Base-by-base conservation (phyloP, 2,888 invertebrate genomes). In the Sialis fuliginosa region DNA sequence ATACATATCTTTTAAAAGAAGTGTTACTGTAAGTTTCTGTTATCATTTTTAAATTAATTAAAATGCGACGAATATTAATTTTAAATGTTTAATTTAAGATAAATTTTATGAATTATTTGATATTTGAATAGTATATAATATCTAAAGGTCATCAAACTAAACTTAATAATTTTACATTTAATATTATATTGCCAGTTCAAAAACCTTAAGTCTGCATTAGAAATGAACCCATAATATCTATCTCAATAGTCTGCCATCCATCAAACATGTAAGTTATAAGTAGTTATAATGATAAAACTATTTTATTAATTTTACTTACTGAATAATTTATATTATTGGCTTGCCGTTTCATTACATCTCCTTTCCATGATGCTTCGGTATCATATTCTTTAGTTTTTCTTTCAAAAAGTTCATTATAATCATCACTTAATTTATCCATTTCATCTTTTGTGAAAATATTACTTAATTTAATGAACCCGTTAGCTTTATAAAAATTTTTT, bases 291-390 rank as follows among this genome's bases (percentile, higher is more conserved):
- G 4, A 35, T n/a, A 35, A n/a, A 10, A 10, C 35, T 35, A n/a
- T 35, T 35, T 35, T n/a, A 22, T 33, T 37, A n/a, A 31, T 4
- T 30, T 8, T 43, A 49, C 57, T 58, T 48, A 62, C 62, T 9
- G 62, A 58, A 47, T 60, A 61, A 46, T 61, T 54, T 6, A 56
- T 53, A 42, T 56, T 49, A 37, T 56, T 55, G 4, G 62, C 58
- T 39, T 54, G 56, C 52, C 62, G 60, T 44, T 59, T 62, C 68
- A 66, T 63, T 6, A 69, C 68, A n/a, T 67, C 64, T 6, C 74
- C 75, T 0, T 60, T 60, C 75, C 74, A 75, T 0, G 71, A 66
- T 37, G 72, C 67, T 54, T 75, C 75, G 55, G 70, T 62, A 49
- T 69, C 69, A 5, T 44, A 33, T 8, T 62, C 53, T 50, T 66